Evolutionary conservation across 1,140 invertebrate species (phyloP).

Genomic region (Eumaeus atala): DNA sequence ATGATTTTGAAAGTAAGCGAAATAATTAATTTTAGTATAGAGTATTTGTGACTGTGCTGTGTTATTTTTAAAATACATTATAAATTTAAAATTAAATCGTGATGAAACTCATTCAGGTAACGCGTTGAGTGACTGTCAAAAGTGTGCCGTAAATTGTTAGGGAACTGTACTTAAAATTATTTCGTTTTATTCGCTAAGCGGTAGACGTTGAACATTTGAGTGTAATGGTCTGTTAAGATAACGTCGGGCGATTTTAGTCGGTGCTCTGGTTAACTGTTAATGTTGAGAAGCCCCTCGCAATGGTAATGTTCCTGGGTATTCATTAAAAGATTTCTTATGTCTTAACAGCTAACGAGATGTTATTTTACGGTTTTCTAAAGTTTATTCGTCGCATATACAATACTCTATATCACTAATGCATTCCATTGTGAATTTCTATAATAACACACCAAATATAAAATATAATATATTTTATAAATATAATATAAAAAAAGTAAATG

Average conservation of each 20-base stretch:
- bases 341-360: slow-evolving; percentile 2
- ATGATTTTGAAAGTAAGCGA: slow-evolving; percentile 11
- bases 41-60: slow-evolving; percentile 37
- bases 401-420: too few relatives aligned
- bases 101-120: slow-evolving; percentile 30
- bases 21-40: neutral
- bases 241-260: slow-evolving; percentile 35
- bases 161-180: slow-evolving; percentile 41
- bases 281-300: slow-evolving; percentile 22
- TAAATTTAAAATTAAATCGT: slow-evolving; percentile 12
- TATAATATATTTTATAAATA: too few relatives aligned
- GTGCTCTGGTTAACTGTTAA: slow-evolving; percentile 31
- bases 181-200: slow-evolving; percentile 44
- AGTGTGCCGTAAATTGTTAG: slow-evolving; percentile 33
- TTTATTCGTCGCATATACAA: neutral
- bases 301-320: slow-evolving; percentile 11
- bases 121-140: slow-evolving; percentile 33
- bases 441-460: too few relatives aligned
- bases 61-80: slow-evolving; percentile 29
- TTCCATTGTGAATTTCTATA: too few relatives aligned
- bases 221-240: slow-evolving; percentile 64
- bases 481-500: too few relatives aligned
- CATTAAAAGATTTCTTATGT: slow-evolving; percentile 13
- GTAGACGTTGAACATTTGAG: slow-evolving; percentile 44
- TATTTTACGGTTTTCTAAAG: neutral